These are phyloP conservation scores for Cheilosia pagana DNA, from an alignment of 2,888 invertebrate genomes.

Conservation along the genomic window DNA sequence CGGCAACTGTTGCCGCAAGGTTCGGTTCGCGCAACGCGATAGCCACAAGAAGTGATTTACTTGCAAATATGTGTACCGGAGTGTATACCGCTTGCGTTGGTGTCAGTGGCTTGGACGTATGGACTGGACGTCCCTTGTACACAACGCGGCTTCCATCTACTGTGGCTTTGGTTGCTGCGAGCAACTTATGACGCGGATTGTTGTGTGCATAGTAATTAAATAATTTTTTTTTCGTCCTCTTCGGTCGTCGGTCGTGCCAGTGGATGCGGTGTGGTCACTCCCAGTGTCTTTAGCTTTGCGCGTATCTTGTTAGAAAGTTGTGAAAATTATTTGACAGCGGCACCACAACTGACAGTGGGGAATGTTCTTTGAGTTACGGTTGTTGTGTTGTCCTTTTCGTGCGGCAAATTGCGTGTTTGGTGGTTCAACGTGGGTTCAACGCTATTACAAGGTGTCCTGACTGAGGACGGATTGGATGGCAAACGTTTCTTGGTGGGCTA, in stretches of 20 bases:
- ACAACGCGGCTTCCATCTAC: conserved; percentile 31
- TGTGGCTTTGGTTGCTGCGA: conserved; percentile 37
- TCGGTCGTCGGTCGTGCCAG: neutral
- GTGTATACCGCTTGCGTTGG: conserved; percentile 40
- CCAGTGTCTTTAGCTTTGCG: conserved; percentile 37
- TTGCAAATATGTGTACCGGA: conserved; percentile 45
- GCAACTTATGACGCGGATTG: conserved; percentile 67
- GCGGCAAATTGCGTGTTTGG: conserved; percentile 58
- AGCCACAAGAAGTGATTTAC: conserved; percentile 69
- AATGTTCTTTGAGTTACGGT: conserved; percentile 45
- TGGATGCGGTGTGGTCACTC: conserved; percentile 49
- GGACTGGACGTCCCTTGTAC: conserved; percentile 18
- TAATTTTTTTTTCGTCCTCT: conserved; percentile 27
- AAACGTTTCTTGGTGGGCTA: conserved; percentile 58
- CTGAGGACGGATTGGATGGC: conserved; percentile 37
- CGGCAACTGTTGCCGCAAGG: conserved; percentile 58
- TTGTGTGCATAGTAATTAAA: conserved; percentile 72
- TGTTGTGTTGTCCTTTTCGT: conserved; percentile 40
- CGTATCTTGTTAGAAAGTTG: conserved; percentile 67
- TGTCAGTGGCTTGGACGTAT: conserved; percentile 31
- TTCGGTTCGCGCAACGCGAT: conserved; percentile 43
- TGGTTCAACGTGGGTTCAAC: conserved; percentile 30
- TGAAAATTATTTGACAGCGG: conserved; percentile 72
- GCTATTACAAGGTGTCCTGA: conserved; percentile 45
- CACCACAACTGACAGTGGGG: conserved; percentile 68